A percentile compares a stretch with the other conserved stretches of the same genome.
Conservation (phyloP, 1,140 invertebrate genomes). For the Bombus consobrinus region DNA sequence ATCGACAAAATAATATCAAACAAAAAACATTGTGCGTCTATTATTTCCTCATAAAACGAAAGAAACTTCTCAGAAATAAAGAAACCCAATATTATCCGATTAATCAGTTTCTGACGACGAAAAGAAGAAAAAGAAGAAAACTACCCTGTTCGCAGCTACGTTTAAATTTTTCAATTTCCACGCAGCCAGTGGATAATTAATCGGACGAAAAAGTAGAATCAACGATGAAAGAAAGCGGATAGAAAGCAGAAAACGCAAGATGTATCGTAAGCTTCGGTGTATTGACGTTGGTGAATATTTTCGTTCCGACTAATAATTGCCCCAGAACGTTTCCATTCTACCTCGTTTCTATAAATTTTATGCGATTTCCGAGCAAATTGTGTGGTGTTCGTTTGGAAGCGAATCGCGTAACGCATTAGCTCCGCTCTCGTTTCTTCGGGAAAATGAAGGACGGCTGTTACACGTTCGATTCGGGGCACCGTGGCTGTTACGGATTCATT, state of each 20-base stretch:
- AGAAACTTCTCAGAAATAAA: no score
- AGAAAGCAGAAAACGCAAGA: background rate
- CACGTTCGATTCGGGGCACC: background rate
- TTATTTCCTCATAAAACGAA: no score
- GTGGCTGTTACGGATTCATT: background rate
- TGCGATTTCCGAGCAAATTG: background rate
- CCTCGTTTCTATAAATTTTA: slow-evolving; percentile 5
- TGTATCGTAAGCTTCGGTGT: background rate
- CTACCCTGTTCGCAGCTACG: no score
- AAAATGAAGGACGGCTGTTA: background rate
- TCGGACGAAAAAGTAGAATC: background rate
- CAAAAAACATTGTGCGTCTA: no score
- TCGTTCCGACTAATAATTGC: background rate
- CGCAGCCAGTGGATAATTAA: background rate
- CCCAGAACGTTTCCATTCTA: background rate
- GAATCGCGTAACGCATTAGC: background rate
- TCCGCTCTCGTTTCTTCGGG: background rate
- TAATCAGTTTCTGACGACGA: no score
- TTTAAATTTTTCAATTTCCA: no score
- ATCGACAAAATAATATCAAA: no score
- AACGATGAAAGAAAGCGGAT: background rate
- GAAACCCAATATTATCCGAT: no score
- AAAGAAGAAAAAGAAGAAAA: no score
- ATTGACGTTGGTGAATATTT: background rate
- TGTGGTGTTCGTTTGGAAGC: background rate